Evolutionary conservation across 1,140 invertebrate species (phyloP), one percentile per base, ranked within the genome.

Genomic region (Heliconius hermathena): DNA sequence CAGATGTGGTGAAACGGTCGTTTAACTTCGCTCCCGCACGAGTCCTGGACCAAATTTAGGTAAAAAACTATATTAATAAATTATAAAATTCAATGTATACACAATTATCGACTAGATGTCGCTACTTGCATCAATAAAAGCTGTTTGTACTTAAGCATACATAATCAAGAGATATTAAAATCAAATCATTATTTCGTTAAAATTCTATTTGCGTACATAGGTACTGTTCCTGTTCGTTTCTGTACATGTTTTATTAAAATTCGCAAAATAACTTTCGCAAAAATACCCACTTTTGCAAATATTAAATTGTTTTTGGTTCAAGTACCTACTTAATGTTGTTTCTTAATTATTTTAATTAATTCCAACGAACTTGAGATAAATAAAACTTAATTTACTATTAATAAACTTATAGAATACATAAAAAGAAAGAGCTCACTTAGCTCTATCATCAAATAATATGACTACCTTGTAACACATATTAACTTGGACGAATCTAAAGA

Each of bases 11-110:
- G 82, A 90, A 92, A 73, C 91, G 93, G 73, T 88, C 90, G 73
- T 94, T 91, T 66, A 94, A 83, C n/a, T 88, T 86, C 82, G 90
- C 89, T 82, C 89, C 93, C 79, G 90, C 90, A 74, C 90, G 91
- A 85, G 90, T 94, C 93, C 93, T 95, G 83, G 8, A 29, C 11
- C 22, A 66, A 60, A 60, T 60, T 60, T 22, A 11, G 41, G 8
- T 3, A 22, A 60, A 57, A 60, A 11, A 11, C 3, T 60, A 3
- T 22, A 60, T n/a, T 60, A 60, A 60, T 52, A 52, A 52, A 52
- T 52, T 52, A 52, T 18, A 60, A 60, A 22, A 60, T 22, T 22
- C n/a, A 3, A n/a, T 22, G 9, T n/a, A 3, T 22, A 0, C 8
- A n/a, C n/a, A n/a, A 9, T 22, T 57, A 9, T n/a, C 8, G 8